These are phyloP conservation scores for Drosophila burlai DNA, from an alignment of 1,140 invertebrate genomes.

Conservation along the genomic window DNA sequence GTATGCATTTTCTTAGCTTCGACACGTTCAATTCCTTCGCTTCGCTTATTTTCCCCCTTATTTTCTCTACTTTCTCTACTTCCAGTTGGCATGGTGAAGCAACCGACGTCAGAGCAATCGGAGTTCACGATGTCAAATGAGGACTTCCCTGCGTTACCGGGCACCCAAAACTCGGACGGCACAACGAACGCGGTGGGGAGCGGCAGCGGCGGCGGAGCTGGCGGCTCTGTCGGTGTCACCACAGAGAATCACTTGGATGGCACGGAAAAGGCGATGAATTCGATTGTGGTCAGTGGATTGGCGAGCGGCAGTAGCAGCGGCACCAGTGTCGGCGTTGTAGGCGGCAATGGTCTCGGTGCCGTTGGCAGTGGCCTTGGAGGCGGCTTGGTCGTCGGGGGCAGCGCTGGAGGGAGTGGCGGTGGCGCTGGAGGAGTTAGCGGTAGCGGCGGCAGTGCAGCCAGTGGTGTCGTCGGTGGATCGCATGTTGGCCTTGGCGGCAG, in stretches of 20 bases:
- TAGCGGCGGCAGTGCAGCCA: conserved; percentile 79
- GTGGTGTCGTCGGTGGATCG: conserved; percentile 72
- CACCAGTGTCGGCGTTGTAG: conserved; percentile 65
- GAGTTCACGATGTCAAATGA: conserved; percentile 99
- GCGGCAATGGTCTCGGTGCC: conserved; percentile 67
- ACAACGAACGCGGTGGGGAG: conserved; percentile 86
- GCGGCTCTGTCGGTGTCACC: conserved; percentile 49
- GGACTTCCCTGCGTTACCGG: conserved; percentile 98
- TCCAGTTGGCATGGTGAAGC: conserved; percentile 97
- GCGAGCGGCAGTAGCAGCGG: conserved; percentile 46
- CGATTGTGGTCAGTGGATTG: conserved; percentile 85
- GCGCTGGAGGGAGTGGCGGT: conserved; percentile 34
- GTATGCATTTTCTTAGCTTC: conserved; percentile 2
- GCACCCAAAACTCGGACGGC: conserved; percentile 86
- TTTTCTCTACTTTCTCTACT: conserved; percentile 25
- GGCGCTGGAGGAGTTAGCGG: conserved; percentile 43
- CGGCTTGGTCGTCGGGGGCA: conserved; percentile 67
- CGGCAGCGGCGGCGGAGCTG: conserved; percentile 40
- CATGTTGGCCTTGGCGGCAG: conserved; percentile 73
- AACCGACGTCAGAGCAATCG: conserved; percentile 94
- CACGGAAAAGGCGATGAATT: conserved; percentile 83
- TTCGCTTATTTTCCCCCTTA: conserved; percentile 15
- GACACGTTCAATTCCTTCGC: conserved; percentile 4
- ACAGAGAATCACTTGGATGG: conserved; percentile 84
- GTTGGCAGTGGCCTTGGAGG: conserved; percentile 73